Base-by-base conservation (phyloP, 2,888 invertebrate species). In the Acleris emargana region DNA sequence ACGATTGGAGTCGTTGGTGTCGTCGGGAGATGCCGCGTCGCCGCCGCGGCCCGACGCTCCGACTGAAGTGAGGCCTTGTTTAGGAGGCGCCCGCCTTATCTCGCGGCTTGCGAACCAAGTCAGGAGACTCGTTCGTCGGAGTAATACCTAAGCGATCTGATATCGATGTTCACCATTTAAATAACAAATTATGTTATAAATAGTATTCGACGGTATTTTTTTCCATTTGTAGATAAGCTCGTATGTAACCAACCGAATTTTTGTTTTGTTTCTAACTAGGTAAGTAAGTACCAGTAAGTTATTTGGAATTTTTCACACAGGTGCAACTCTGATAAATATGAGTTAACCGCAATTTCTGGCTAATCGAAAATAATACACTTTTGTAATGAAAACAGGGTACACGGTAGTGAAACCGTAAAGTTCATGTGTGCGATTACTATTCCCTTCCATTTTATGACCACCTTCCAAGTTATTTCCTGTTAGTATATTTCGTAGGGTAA, bases 41-140 rank as follows among this genome's bases (percentile, higher is more conserved):
- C 25, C 42, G 54, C 69, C 72, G 76, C 38, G 38, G 81, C 76
- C 75, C 78, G 75, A 32, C 49, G 54, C 55, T 17, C 69, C 72
- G 77, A 79, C 76, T 76, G 79, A 69, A 74, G 76, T 84, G 87
- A 85, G 88, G 88, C 89, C 89, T 79, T 82, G 80, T 81, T 81
- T 81, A 86, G 88, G 86, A 88, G 88, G 88, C 86, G 87, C 86
- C 82, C 79, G 81, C 79, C 81, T 85, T 89, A 89, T 89, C 86
- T 85, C 80, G 76, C 76, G 76, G 82, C 86, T 85, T 80, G 76
- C 76, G 75, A 82, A 81, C 83, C 77, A 79, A 80, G 80, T 80
- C 82, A 81, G 84, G 88, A 86, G 88, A 86, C 79, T 83, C 80
- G 81, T 78, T 86, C 83, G 80, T 72, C 82, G 84, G 25, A 32